These are phyloP conservation scores for Dissostichus mawsoni DNA, from an alignment of 2,113 vertebrate species.

Conservation along the genomic window DNA sequence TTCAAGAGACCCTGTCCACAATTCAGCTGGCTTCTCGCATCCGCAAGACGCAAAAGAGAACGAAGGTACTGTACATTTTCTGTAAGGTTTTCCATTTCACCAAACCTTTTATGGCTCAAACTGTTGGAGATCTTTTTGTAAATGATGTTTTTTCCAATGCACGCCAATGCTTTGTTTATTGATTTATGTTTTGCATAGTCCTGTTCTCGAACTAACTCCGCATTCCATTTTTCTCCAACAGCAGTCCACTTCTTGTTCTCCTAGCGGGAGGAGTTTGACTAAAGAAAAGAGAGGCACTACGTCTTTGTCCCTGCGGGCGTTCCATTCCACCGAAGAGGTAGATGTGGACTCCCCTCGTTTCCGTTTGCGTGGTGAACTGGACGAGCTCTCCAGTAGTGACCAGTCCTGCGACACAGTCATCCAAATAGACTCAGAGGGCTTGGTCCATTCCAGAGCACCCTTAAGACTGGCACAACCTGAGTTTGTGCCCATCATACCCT, in stretches of 20 bases:
- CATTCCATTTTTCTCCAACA: conserved; percentile 44
- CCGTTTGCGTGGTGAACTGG: conserved; percentile 89
- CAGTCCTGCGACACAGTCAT: conserved; percentile 97
- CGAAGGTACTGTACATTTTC: conserved; percentile 85
- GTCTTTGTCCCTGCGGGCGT: conserved; percentile 90
- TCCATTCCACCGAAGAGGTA: conserved; percentile 88
- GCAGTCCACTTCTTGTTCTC: conserved; percentile 94
- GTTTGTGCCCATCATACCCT: conserved; percentile 96
- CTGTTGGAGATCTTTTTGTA: background rate
- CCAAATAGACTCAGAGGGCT: conserved; percentile 92
- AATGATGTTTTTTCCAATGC: background rate
- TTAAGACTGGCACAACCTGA: conserved; percentile 89
- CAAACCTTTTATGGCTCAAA: background rate
- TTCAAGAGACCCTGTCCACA: conserved; percentile 91
- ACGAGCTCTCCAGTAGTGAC: conserved; percentile 93
- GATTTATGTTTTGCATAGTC: background rate
- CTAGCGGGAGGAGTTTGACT: conserved; percentile 92
- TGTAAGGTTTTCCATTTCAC: background rate
- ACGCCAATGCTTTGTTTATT: background rate
- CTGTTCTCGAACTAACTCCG: conserved; percentile 9
- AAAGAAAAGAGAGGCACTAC: conserved; percentile 88
- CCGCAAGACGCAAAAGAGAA: conserved; percentile 93
- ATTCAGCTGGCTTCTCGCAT: conserved; percentile 94
- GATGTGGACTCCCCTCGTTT: conserved; percentile 88
- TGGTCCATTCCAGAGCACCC: conserved; percentile 87